These are phyloP conservation scores for Apamea monoglypha DNA, from an alignment of 2,888 invertebrate genomes.

Conservation along the genomic window DNA sequence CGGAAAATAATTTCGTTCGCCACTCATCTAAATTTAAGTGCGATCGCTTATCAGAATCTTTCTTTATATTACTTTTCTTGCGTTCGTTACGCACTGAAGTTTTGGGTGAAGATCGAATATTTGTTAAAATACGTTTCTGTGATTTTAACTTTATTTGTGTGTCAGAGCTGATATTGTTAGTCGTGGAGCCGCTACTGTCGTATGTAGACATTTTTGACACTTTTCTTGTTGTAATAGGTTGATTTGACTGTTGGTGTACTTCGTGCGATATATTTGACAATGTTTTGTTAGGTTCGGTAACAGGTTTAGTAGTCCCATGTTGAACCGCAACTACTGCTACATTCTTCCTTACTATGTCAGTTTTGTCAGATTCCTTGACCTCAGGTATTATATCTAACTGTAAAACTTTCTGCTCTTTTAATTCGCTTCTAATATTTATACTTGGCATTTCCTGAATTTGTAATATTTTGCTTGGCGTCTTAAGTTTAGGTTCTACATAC, in stretches of 20 bases:
- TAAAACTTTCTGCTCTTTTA: conserved; percentile 87
- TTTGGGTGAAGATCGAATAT: conserved; percentile 71
- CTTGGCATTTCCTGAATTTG: conserved; percentile 87
- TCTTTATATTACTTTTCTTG: conserved; percentile 69
- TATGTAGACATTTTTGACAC: conserved; percentile 81
- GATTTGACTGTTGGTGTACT: conserved; percentile 44
- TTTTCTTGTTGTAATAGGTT: conserved; percentile 73
- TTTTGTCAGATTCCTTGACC: conserved; percentile 60
- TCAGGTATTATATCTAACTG: conserved; percentile 87
- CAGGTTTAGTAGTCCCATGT: conserved; percentile 68
- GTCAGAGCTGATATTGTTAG: conserved; percentile 78
- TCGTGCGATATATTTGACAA: conserved; percentile 24
- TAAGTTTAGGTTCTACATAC: conserved; percentile 75
- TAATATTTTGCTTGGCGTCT: conserved; percentile 71
- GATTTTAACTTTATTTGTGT: conserved; percentile 69
- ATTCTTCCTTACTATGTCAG: conserved; percentile 72
- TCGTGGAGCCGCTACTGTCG: conserved; percentile 83
- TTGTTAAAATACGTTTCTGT: conserved; percentile 67
- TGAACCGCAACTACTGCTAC: conserved; percentile 79
- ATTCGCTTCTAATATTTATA: conserved; percentile 87
- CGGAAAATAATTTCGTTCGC: conserved; percentile 81
- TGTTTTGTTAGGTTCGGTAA: conserved; percentile 36
- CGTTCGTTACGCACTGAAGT: conserved; percentile 62
- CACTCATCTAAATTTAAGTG: conserved; percentile 80
- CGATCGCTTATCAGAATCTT: conserved; percentile 68